Percentiles rank a stretch among this genome's conserved stretches.
Evolutionary conservation across 2,797 vertebrate species (phyloP).

Genomic region (Sylvia borin): DNA sequence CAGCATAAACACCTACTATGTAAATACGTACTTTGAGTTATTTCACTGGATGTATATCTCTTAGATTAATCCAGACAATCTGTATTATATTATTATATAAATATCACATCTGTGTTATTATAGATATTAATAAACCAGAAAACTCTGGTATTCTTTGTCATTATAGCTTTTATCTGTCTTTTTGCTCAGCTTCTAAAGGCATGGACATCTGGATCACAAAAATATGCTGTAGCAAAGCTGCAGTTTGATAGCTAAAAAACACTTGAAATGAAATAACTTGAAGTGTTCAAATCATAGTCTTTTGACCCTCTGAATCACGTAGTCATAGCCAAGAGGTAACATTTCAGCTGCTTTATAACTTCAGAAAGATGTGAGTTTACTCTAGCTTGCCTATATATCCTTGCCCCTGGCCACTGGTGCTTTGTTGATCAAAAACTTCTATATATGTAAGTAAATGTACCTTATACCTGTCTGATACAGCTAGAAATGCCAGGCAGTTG

Average conservation of each 20-base stretch:
- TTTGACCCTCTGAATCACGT: neutral
- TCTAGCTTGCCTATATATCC: neutral
- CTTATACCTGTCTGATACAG: neutral
- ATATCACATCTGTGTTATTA: no score
- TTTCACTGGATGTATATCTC: neutral
- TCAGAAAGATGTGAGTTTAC: neutral
- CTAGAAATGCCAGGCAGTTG: neutral
- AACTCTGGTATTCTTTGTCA: neutral
- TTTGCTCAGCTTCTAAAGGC: neutral
- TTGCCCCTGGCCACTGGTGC: neutral
- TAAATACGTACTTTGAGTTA: neutral
- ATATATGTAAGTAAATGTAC: neutral
- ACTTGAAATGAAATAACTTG: neutral
- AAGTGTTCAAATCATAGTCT: neutral
- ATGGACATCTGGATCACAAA: neutral
- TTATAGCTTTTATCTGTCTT: neutral
- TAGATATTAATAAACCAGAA: neutral
- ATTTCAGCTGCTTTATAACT: neutral
- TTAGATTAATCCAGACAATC: neutral
- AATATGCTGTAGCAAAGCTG: neutral
- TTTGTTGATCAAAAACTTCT: neutral
- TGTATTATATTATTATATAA: neutral
- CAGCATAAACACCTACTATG: neutral
- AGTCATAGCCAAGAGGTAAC: neutral
- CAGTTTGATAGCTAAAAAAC: neutral